Conservation (phyloP, 2,113 vertebrate genomes). For the Hystrix cristata region DNA sequence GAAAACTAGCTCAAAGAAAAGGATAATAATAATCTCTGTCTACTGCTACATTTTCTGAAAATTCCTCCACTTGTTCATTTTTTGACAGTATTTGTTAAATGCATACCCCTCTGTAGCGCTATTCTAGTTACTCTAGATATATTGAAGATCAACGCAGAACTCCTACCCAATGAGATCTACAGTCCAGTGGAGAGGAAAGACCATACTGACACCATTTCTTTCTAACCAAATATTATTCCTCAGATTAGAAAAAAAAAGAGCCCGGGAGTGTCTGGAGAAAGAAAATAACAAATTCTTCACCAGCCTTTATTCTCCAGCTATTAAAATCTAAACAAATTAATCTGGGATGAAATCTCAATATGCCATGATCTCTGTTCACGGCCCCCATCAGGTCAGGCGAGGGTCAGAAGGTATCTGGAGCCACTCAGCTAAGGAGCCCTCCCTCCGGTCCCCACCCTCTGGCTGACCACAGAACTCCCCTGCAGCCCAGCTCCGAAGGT, state of each 20-base stretch:
- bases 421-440: neutral
- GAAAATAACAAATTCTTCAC: neutral
- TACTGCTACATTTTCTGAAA: neutral
- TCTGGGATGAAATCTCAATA: neutral
- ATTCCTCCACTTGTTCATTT: neutral
- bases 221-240: neutral
- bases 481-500: constrained; percentile 72
- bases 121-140: neutral
- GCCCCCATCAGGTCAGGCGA: neutral
- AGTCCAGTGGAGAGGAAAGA: neutral
- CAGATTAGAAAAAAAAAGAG: neutral
- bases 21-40: neutral
- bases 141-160: neutral
- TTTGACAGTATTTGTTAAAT: neutral
- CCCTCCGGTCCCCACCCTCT: neutral
- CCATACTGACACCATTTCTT: neutral
- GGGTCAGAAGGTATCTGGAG: neutral
- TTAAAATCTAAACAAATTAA: neutral
- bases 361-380: neutral
- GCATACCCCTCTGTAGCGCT: neutral
- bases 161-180: neutral
- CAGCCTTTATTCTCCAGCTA: neutral
- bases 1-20: neutral
- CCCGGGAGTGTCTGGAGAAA: neutral
- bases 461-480: constrained; percentile 27